Base-by-base conservation (phyloP, 1,140 invertebrate genomes). In the Drosophila ercepeae region DNA sequence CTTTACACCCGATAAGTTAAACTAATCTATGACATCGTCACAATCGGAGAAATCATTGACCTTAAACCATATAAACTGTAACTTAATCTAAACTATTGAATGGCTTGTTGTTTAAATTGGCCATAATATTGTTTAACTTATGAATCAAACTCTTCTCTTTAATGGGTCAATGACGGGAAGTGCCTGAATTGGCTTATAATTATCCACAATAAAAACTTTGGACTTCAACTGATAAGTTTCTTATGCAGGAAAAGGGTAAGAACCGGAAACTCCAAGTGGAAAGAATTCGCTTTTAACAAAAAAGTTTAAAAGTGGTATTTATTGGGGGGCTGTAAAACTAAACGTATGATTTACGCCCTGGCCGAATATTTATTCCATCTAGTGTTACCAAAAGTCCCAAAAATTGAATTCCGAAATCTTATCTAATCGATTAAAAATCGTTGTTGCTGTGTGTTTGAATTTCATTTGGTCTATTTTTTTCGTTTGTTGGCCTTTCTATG, bases 371-470 rank as follows among this genome's bases (percentile, higher is more conserved):
- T 53, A 53, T 53, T 44, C 16, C 29, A 16, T 27, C 8, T 21
- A 53, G 27, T 67, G 64, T 67, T 18, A 5, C 9, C 25, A 32
- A 34, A 19, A 32, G 34, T 34, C 11, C 45, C 58, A 19, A 67
- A 65, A 54, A 19, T 71, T 60, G 9, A 29, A 48, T 76, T 72
- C 53, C 67, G 39, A 65, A 60, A 42, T 61, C 46, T 67, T 81
- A 81, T 82, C 77, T 81, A 46, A 82, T 81, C 77, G 25, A 68
- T 67, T 13, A n/a, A 39, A 8, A 67, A 21, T 18, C 21, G n/a
- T 36, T 48, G 36, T 51, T 53, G n/a, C 42, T 59, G 14, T 27
- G 34, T 42, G 25, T 68, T 68, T 69, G 49, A 55, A 41, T 44
- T 54, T 11, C 54, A 39, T 39, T 32, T 39, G 13, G n/a, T 39